Evolutionary conservation across 30 jellyfish, hydroid and myxozoan genomes (phyloP).

Genomic region (Euphysa ruthae): DNA sequence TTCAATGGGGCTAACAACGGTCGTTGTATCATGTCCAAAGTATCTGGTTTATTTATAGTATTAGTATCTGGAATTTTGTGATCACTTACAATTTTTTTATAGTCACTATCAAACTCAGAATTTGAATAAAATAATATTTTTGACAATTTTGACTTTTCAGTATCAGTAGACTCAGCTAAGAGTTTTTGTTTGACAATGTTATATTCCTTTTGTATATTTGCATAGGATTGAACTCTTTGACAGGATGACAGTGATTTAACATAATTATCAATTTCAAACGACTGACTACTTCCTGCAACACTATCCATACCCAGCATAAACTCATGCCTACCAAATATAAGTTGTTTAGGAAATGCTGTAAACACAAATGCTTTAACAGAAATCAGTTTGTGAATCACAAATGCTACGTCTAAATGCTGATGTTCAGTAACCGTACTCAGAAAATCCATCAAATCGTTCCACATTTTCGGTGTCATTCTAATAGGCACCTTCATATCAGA

Average conservation of each 20-base stretch:
- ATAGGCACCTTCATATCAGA: slow-evolving; percentile 8
- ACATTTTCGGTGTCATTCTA: slow-evolving; percentile 34
- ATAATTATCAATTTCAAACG: slow-evolving; percentile 12
- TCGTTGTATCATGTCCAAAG: slow-evolving; percentile 6
- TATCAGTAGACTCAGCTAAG: slow-evolving; percentile 5
- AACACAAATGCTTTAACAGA: slow-evolving; percentile 5
- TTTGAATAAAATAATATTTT: slow-evolving; percentile 12
- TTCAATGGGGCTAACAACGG: slow-evolving; percentile 13
- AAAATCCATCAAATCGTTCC: slow-evolving; percentile 27
- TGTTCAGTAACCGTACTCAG: not conserved
- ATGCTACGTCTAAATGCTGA: slow-evolving; percentile 22
- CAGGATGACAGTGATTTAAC: not conserved
- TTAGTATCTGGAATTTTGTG: not conserved
- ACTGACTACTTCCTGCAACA: not conserved
- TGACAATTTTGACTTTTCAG: not conserved
- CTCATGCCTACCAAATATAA: slow-evolving; percentile 25
- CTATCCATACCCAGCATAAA: slow-evolving; percentile 34
- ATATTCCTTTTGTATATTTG: slow-evolving; percentile 9
- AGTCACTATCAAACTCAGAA: slow-evolving; percentile 16
- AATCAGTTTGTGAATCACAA: not conserved
- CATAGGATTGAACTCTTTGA: not conserved
- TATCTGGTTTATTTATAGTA: not conserved
- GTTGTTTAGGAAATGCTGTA: slow-evolving; percentile 34
- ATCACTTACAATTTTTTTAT: slow-evolving; percentile 1
- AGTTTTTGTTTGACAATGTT: slow-evolving; percentile 7